A percentile compares a stretch with the other conserved stretches of the same genome.
phyloP scores from a whole-genome alignment of 2,797 vertebrate genomes.

The Helostoma temminkii region DNA sequence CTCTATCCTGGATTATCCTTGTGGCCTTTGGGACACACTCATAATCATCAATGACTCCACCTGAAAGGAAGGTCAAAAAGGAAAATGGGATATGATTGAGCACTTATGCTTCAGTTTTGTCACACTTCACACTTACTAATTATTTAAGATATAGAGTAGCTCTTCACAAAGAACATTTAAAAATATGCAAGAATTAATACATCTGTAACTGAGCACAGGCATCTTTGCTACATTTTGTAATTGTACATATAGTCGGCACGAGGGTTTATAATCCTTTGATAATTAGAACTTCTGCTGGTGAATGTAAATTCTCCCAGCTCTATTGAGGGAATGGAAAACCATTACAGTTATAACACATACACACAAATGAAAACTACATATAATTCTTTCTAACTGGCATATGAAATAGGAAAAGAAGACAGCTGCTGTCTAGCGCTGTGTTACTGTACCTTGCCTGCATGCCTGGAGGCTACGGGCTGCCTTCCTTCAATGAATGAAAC shows the following conservation, averaged over 20 bases:
- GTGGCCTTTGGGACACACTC: constrained; percentile 56
- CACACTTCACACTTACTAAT: no score
- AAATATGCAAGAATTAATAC: background rate
- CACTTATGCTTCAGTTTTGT: constrained; percentile 17
- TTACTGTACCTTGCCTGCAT: constrained; percentile 46
- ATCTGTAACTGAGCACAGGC: background rate
- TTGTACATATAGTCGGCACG: background rate
- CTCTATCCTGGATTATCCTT: constrained; percentile 74
- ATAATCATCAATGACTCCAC: constrained; percentile 63
- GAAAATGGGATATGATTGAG: constrained; percentile 50
- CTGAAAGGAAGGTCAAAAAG: constrained; percentile 69
- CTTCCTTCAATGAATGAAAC: constrained; percentile 51
- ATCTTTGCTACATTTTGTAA: background rate
- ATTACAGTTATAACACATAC: constrained; percentile 41
- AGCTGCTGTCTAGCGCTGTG: constrained; percentile 37
- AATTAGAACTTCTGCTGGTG: background rate
- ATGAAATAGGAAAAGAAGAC: constrained; percentile 45
- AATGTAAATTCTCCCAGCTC: constrained; percentile 9
- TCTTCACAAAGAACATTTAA: background rate
- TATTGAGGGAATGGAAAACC: constrained; percentile 23
- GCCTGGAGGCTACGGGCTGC: constrained; percentile 52
- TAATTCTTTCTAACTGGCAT: constrained; percentile 36
- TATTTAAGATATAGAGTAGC: background rate
- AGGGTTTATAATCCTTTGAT: constrained; percentile 6
- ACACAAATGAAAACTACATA: constrained; percentile 35